Percentiles rank a stretch among this genome's conserved stretches.
Conservation (phyloP, 1,140 invertebrate species). For the Rhyacophila brunnea region DNA sequence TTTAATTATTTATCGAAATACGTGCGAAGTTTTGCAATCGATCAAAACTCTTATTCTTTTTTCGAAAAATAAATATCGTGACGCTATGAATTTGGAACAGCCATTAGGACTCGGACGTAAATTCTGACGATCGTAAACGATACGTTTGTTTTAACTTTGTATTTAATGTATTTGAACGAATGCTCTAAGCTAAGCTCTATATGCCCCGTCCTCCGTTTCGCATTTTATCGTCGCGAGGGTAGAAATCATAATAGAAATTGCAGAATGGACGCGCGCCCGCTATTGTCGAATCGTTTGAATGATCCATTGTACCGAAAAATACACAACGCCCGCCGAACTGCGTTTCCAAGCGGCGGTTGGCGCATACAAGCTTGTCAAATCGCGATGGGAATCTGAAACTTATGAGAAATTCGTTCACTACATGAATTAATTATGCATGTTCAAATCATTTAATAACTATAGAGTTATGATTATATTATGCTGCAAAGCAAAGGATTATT, state of each 20-base stretch:
- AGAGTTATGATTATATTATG: no score
- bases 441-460: no score
- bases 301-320: conserved; percentile 37
- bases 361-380: conserved; percentile 1
- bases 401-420: no score
- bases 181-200: no score
- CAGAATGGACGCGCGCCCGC: conserved; percentile 33
- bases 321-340: conserved; percentile 25
- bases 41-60: no score
- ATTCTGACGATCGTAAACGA: neutral
- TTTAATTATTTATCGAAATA: no score
- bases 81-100: neutral
- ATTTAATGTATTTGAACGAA: no score
- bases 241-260: conserved; percentile 36
- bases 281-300: conserved; percentile 36
- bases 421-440: no score
- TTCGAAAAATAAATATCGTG: no score
- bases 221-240: conserved; percentile 28
- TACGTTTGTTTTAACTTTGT: neutral
- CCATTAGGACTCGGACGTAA: neutral
- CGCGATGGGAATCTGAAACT: no score
- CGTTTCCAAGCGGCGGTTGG: conserved; percentile 10
- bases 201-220: conserved; percentile 13
- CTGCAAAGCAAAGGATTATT: no score
- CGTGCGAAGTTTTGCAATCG: no score